Percentiles rank a stretch among this genome's conserved stretches.
phyloP scores from a whole-genome alignment of 2,888 invertebrate species.

The Eristalis tenax region DNA sequence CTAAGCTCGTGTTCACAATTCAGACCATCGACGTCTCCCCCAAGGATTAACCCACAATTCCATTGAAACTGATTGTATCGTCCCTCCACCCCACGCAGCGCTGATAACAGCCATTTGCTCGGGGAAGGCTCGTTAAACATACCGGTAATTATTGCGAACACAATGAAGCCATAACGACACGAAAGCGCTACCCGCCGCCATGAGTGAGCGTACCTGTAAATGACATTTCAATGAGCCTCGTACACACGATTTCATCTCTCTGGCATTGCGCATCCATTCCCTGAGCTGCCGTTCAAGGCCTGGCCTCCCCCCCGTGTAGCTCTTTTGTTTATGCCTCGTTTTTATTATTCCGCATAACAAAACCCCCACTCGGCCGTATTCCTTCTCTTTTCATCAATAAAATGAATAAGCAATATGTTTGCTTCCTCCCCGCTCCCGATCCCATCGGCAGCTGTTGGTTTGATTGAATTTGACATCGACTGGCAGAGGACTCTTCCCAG shows the following conservation, averaged over 20 bases:
- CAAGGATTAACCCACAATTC: neutral
- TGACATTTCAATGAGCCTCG: slow-evolving; percentile 30
- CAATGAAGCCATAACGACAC: neutral
- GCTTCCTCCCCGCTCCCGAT: neutral
- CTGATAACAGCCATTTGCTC: neutral
- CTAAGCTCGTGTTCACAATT: neutral
- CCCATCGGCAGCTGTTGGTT: slow-evolving; percentile 21
- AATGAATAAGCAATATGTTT: slow-evolving; percentile 21
- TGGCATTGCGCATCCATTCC: neutral
- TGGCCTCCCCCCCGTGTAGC: neutral
- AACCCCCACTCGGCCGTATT: neutral
- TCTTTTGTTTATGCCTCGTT: slow-evolving; percentile 5
- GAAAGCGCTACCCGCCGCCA: neutral
- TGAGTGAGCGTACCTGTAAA: neutral
- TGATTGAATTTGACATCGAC: slow-evolving; percentile 15
- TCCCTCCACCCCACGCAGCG: neutral
- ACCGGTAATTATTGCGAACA: slow-evolving; percentile 1
- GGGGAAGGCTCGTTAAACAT: slow-evolving; percentile 7
- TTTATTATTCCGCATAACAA: slow-evolving; percentile 11
- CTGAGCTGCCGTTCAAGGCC: neutral
- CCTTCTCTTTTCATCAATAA: neutral
- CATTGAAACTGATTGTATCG: neutral
- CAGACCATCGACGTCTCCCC: neutral
- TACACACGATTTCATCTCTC: slow-evolving; percentile 4
- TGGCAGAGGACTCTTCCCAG: slow-evolving; percentile 8